A percentile compares a stretch with the other conserved stretches of the same genome.
Evolutionary conservation across 2,797 vertebrate genomes (phyloP).

Genomic region (Xerus rutilus): DNA sequence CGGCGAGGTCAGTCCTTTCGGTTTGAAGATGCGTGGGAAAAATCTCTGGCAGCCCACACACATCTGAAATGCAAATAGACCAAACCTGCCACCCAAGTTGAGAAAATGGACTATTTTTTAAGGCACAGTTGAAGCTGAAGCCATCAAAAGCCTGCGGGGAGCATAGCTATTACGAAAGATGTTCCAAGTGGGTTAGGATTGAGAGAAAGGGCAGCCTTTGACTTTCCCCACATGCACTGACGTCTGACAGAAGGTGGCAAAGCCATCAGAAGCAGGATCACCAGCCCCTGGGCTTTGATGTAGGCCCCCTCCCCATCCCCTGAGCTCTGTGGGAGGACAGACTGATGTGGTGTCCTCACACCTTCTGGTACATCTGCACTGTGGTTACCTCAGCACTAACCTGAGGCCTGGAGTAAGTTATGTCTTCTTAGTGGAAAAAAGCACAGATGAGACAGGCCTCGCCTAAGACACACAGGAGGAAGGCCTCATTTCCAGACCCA

Average conservation of each 20-base stretch:
- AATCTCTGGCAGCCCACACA: slow-evolving; percentile 59
- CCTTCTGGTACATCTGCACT: background rate
- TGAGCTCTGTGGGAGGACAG: background rate
- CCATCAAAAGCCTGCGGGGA: background rate
- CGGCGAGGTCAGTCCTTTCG: slow-evolving; percentile 65
- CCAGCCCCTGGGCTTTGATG: background rate
- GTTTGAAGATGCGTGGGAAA: slow-evolving; percentile 75
- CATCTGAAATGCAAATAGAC: background rate
- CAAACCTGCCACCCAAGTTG: accelerated
- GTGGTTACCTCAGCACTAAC: background rate
- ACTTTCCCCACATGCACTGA: background rate
- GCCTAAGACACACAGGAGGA: accelerated
- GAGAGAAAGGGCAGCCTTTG: slow-evolving; percentile 58
- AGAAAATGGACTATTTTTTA: background rate
- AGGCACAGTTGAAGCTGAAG: slow-evolving; percentile 11
- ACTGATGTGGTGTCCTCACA: background rate
- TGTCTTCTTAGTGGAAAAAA: background rate
- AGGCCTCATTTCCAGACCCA: background rate
- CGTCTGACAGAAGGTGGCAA: background rate
- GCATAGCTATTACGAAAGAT: background rate
- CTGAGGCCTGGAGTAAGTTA: background rate
- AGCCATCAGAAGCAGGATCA: background rate
- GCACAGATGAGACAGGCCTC: background rate
- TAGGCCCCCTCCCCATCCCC: background rate
- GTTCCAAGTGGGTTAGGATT: background rate